phyloP scores from a whole-genome alignment of 2,888 invertebrate species.

The Smittia aterrima region DNA sequence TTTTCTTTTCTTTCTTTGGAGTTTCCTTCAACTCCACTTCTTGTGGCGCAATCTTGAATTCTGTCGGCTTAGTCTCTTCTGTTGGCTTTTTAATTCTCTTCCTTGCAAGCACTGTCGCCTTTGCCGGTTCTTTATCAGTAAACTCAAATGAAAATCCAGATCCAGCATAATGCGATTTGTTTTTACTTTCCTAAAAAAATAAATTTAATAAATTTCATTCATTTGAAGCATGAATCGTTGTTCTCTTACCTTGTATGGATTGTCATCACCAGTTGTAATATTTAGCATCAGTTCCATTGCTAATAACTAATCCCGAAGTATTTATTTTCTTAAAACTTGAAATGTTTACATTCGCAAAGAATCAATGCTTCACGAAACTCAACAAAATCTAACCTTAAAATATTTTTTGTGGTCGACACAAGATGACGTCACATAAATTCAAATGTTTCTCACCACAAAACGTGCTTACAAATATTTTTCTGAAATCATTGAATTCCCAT shows the following conservation, averaged over 20 bases:
- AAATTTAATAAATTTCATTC: neutral
- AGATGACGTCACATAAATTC: too few species aligned
- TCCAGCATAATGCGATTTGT: neutral
- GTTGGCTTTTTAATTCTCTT: conserved; percentile 42
- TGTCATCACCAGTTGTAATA: conserved; percentile 2
- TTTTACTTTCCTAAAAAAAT: neutral
- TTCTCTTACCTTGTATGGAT: neutral
- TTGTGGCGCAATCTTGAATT: conserved; percentile 29
- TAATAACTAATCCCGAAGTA: neutral
- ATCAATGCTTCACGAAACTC: too few species aligned
- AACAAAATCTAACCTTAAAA: too few species aligned
- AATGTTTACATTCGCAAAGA: too few species aligned
- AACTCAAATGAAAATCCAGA: conserved; percentile 48
- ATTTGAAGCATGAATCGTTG: neutral
- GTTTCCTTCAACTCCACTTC: conserved; percentile 9
- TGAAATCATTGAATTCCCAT: too few species aligned
- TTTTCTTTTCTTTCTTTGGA: conserved; percentile 41
- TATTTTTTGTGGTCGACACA: too few species aligned
- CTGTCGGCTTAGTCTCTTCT: neutral
- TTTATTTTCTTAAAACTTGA: too few species aligned
- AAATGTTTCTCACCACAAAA: too few species aligned
- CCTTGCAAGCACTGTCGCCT: conserved; percentile 50
- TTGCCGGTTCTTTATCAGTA: conserved; percentile 48
- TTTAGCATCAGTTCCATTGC: conserved; percentile 1
- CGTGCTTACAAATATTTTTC: too few species aligned